These are phyloP conservation scores for Cinclus mexicanus DNA, from an alignment of 2,113 vertebrate genomes.

Conservation along the genomic window DNA sequence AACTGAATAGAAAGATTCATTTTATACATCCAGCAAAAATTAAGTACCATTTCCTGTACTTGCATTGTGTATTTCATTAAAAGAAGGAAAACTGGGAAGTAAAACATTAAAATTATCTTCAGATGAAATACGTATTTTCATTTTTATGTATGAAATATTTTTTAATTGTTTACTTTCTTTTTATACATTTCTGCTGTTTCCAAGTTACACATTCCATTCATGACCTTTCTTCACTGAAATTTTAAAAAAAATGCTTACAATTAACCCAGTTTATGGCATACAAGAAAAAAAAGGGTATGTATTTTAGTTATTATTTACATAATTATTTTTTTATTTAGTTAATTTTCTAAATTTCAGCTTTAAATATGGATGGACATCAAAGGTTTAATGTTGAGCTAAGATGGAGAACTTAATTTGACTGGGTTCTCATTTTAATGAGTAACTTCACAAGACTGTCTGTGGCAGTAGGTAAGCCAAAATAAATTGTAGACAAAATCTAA, in stretches of 20 bases:
- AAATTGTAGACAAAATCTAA: background rate
- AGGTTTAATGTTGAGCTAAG: background rate
- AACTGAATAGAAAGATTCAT: background rate
- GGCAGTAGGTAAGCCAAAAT: background rate
- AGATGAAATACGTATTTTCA: background rate
- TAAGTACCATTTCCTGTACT: background rate
- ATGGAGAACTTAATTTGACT: background rate
- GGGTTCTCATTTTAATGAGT: background rate
- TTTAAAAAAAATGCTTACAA: background rate
- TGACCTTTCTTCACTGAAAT: background rate
- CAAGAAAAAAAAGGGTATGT: background rate
- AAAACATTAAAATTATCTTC: background rate
- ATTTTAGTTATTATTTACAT: background rate
- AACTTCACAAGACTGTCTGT: background rate
- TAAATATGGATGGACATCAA: background rate
- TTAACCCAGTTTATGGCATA: background rate
- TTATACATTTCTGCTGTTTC: background rate
- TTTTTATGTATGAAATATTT: background rate
- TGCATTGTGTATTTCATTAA: background rate
- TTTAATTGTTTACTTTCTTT: background rate
- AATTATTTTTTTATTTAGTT: background rate
- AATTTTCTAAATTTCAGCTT: background rate
- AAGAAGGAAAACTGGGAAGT: background rate
- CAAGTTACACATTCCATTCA: background rate
- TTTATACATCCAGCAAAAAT: background rate